Evolutionary conservation across 2,113 vertebrate genomes (phyloP).

Genomic region (Zosterops pallidus): DNA sequence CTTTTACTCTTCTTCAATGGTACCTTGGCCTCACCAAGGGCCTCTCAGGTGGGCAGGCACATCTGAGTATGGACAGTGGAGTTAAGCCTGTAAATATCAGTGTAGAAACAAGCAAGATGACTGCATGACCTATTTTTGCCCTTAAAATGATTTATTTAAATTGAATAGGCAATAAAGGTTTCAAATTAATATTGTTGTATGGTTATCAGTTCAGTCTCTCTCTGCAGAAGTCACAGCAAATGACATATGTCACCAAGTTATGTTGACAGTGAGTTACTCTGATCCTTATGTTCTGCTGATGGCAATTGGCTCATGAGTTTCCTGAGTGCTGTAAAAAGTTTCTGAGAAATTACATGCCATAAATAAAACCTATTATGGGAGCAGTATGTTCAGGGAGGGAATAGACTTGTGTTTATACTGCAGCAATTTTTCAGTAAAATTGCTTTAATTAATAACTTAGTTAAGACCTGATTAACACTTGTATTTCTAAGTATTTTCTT

Average conservation of each 20-base stretch:
- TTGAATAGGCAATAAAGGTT: neutral
- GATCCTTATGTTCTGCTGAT: neutral
- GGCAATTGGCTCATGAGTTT: neutral
- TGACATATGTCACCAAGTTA: neutral
- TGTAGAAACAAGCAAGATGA: neutral
- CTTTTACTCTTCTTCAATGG: neutral
- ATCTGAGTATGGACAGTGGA: neutral
- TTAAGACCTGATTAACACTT: neutral
- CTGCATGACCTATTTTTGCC: neutral
- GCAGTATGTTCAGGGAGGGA: neutral
- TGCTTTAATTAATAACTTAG: neutral
- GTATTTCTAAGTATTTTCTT: neutral
- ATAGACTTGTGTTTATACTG: neutral
- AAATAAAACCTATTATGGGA: neutral
- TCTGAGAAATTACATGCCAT: neutral
- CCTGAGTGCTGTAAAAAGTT: neutral
- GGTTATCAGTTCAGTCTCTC: neutral
- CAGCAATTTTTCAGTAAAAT: neutral
- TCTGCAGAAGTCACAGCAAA: neutral
- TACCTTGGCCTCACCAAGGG: neutral
- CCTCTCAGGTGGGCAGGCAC: neutral
- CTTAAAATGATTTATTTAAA: neutral
- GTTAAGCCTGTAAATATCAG: neutral
- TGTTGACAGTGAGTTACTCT: neutral
- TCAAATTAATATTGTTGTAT: neutral